Percentiles rank a stretch among this genome's conserved stretches.
Evolutionary conservation across 2,797 vertebrate species (phyloP).

Genomic region (Enteromius paludinosus): DNA sequence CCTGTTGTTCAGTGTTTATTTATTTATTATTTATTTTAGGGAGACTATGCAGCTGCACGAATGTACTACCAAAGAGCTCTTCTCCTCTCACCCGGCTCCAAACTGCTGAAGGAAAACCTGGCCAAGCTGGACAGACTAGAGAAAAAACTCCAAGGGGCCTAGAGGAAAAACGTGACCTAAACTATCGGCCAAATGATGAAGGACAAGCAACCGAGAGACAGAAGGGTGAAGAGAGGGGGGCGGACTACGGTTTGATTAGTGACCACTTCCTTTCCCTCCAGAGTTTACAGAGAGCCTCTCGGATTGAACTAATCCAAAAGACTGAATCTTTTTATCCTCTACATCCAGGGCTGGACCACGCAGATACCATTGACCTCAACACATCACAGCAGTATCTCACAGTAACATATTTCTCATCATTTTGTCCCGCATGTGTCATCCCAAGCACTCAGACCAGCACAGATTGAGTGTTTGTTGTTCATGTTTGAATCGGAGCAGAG

Average conservation of each 20-base stretch:
- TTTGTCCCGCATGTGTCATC: neutral
- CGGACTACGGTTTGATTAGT: constrained; percentile 3
- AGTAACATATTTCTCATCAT: neutral
- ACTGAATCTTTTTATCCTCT: constrained; percentile 8
- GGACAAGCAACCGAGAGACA: neutral
- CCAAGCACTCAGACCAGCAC: neutral
- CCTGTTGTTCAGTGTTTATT: neutral
- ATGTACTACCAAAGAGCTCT: constrained; percentile 91
- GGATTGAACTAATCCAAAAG: constrained; percentile 41
- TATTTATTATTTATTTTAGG: constrained; percentile 72
- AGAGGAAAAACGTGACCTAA: constrained; percentile 53
- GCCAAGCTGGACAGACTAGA: constrained; percentile 94
- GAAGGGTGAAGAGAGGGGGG: neutral
- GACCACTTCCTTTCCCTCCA: constrained; percentile 3
- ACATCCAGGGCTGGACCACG: constrained; percentile 41
- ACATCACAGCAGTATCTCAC: constrained; percentile 9
- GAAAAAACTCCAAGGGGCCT: constrained; percentile 82
- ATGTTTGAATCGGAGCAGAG: neutral
- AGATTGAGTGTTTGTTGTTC: neutral
- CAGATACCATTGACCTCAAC: constrained; percentile 28
- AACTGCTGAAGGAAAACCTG: constrained; percentile 92
- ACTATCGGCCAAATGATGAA: constrained; percentile 4
- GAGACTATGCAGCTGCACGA: constrained; percentile 89
- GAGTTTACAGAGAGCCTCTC: constrained; percentile 14
- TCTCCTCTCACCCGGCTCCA: constrained; percentile 89